phyloP scores from a whole-genome alignment of 1,140 invertebrate genomes.

The Pomacea maculata region DNA sequence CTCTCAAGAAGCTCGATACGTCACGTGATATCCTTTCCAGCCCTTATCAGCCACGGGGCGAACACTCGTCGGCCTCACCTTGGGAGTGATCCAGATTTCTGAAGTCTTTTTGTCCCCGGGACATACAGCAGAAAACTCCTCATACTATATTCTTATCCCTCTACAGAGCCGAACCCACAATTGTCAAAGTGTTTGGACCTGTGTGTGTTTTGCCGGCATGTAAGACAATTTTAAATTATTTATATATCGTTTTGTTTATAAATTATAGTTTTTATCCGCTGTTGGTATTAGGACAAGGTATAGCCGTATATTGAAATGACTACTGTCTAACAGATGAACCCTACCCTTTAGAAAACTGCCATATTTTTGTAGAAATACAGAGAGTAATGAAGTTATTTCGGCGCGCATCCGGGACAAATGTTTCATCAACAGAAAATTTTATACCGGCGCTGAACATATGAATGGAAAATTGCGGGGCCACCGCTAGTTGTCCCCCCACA shows the following conservation, averaged over 20 bases:
- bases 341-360: background rate
- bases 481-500: too few species aligned
- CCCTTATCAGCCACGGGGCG: background rate
- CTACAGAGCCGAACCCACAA: background rate
- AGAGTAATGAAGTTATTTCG: too few species aligned
- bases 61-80: background rate
- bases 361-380: background rate
- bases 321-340: background rate
- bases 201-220: background rate
- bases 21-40: too few species aligned
- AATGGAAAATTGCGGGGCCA: too few species aligned
- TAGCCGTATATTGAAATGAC: background rate
- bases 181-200: background rate
- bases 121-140: background rate
- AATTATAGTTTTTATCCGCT: too few species aligned
- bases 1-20: too few species aligned
- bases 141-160: background rate
- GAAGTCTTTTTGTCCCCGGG: background rate
- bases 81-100: background rate
- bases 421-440: too few species aligned
- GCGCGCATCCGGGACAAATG: too few species aligned
- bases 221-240: too few species aligned
- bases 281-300: too few species aligned
- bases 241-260: too few species aligned
- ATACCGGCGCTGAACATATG: too few species aligned